Evolutionary conservation across 2,888 invertebrate species (phyloP).

Genomic region (Euproctis similis): DNA sequence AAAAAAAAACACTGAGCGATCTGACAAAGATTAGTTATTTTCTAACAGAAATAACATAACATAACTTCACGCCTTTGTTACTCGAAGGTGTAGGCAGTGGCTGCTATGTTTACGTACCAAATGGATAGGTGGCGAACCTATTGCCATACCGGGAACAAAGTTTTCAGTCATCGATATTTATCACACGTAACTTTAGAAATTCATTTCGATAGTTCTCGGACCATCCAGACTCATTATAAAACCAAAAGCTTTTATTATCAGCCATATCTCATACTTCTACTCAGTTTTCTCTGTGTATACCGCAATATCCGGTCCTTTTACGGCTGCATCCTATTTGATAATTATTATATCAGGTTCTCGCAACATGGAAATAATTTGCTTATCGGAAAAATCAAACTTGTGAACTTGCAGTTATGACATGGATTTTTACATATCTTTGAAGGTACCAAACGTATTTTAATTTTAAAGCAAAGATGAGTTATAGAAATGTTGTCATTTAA

Average conservation of each 20-base stretch:
- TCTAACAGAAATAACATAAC: neutral
- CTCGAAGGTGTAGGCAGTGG: too few species aligned
- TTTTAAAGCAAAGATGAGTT: too few species aligned
- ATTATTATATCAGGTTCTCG: neutral
- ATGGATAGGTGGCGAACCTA: too few species aligned
- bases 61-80: too few species aligned
- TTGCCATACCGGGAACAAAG: too few species aligned
- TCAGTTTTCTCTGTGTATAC: neutral
- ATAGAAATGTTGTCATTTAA: too few species aligned
- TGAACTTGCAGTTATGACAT: too few species aligned
- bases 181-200: too few species aligned
- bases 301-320: conserved; percentile 4
- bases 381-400: conserved; percentile 20
- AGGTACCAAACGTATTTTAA: too few species aligned
- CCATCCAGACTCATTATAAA: neutral
- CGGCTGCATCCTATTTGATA: conserved; percentile 8
- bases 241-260: neutral
- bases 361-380: conserved; percentile 20
- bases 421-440: too few species aligned
- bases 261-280: neutral
- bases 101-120: too few species aligned
- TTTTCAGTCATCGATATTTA: too few species aligned
- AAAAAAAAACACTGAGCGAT: conserved; percentile 13
- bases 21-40: conserved; percentile 12
- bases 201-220: conserved; percentile 3